Evolutionary conservation across 2,113 vertebrate species (phyloP).

Genomic region (Athene noctua): DNA sequence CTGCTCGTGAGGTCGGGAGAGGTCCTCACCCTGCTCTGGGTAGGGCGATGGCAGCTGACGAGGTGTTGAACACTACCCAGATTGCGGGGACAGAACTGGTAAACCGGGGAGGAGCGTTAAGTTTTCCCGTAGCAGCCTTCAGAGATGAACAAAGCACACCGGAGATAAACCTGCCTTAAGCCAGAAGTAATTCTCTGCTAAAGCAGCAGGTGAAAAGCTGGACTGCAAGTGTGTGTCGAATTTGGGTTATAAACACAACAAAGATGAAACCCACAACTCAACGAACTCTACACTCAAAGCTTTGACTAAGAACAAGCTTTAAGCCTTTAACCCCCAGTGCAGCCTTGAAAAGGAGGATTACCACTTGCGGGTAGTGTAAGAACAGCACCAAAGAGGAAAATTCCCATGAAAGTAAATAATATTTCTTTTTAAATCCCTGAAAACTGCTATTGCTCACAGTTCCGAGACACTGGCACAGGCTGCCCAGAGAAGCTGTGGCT

Average conservation of each 20-base stretch:
- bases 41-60: rapidly evolving
- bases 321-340: background rate
- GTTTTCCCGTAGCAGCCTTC: background rate
- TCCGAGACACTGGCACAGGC: background rate
- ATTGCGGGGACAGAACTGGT: background rate
- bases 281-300: background rate
- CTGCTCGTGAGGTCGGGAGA: rapidly evolving
- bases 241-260: background rate
- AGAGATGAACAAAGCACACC: rapidly evolving
- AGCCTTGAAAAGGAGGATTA: background rate
- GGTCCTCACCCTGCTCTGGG: background rate
- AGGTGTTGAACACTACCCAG: background rate
- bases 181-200: background rate
- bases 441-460: background rate
- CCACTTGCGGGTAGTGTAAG: background rate
- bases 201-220: background rate
- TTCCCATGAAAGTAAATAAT: background rate
- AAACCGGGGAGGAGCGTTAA: background rate
- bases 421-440: background rate
- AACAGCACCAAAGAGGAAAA: background rate
- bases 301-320: background rate
- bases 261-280: background rate
- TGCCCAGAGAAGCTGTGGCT: too few species aligned
- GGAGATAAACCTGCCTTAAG: background rate
- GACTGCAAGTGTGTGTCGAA: rapidly evolving